Conservation (phyloP, 2,888 invertebrate species). For the Stegophylla sp. region DNA sequence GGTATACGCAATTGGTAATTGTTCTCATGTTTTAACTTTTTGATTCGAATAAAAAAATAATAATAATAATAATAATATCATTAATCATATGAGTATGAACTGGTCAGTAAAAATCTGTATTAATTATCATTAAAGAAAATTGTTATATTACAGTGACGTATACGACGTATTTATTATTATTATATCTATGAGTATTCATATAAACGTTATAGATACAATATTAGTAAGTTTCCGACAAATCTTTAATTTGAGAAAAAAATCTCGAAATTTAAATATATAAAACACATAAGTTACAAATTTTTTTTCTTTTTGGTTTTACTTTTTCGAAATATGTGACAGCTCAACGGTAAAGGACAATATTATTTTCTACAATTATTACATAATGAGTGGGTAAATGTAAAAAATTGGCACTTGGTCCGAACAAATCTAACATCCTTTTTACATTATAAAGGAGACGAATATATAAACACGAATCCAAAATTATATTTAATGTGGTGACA, state of each 20-base stretch:
- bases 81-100: background rate
- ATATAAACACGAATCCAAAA: background rate
- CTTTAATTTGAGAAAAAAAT: no score
- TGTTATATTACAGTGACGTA: no score
- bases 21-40: background rate
- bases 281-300: no score
- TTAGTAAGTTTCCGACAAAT: background rate
- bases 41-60: background rate
- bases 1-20: background rate
- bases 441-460: background rate
- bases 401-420: background rate
- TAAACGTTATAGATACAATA: background rate
- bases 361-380: no score
- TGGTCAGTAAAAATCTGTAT: no score
- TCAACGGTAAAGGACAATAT: background rate
- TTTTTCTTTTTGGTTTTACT: no score
- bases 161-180: no score
- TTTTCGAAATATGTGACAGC: background rate
- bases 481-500: constrained; percentile 8
- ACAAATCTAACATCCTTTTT: background rate
- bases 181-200: background rate
- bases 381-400: background rate
- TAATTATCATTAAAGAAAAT: no score
- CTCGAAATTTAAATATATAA: no score
- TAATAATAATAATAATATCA: background rate